Conservation (phyloP, 2,888 invertebrate species). For the Muscina levida region DNA sequence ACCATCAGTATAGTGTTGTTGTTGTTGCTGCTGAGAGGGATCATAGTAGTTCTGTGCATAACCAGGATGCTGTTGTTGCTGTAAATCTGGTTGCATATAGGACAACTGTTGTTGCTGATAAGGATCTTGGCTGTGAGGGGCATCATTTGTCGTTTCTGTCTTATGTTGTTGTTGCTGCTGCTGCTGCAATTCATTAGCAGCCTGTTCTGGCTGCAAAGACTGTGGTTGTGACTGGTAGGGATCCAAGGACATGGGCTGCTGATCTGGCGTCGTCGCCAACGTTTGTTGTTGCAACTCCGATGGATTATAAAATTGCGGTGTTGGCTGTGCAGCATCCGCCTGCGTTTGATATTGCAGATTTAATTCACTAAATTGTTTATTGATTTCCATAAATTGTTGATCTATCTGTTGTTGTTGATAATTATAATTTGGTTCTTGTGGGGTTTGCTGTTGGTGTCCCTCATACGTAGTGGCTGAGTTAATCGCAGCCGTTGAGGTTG, state of each 20-base stretch:
- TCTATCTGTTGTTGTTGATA: conserved; percentile 73
- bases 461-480: conserved; percentile 4
- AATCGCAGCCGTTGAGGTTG: conserved; percentile 52
- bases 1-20: conserved; percentile 46
- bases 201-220: conserved; percentile 41
- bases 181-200: conserved; percentile 47
- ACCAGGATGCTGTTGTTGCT: conserved; percentile 54
- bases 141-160: conserved; percentile 25
- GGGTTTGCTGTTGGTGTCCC: not conserved
- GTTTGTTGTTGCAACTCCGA: conserved; percentile 54
- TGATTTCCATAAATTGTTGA: conserved; percentile 78
- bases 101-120: conserved; percentile 64
- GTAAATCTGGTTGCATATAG: conserved; percentile 50
- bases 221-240: conserved; percentile 33
- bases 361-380: conserved; percentile 78
- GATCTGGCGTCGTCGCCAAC: not conserved
- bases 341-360: conserved; percentile 75
- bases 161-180: conserved; percentile 5
- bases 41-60: conserved; percentile 56
- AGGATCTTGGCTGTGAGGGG: conserved; percentile 23
- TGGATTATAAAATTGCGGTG: conserved; percentile 57
- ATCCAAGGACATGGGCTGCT: conserved; percentile 18
- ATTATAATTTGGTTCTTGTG: conserved; percentile 63
- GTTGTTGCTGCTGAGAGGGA: conserved; percentile 38
- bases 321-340: conserved; percentile 58